phyloP scores from a whole-genome alignment of 2,888 invertebrate genomes.

The Luperina nickerlii region DNA sequence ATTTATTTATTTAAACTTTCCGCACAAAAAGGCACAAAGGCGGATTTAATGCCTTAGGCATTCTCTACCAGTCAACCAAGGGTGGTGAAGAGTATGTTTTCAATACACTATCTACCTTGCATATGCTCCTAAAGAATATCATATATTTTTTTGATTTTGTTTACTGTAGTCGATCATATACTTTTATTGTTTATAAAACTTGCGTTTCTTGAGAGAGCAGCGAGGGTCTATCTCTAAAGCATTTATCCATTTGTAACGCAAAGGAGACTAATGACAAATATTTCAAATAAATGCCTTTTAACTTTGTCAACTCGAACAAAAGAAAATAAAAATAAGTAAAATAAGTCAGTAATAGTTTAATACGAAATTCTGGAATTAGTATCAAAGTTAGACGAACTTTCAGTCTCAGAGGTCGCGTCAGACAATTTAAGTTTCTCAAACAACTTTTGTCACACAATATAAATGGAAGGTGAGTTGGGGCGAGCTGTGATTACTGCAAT shows the following conservation, averaged over 20 bases:
- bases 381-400: slow-evolving; percentile 40
- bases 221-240: not conserved
- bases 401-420: slow-evolving; percentile 33
- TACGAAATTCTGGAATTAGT: slow-evolving; percentile 42
- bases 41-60: too few relatives aligned
- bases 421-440: slow-evolving; percentile 51
- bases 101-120: too few relatives aligned
- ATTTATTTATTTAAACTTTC: too few relatives aligned
- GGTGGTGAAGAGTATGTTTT: too few relatives aligned
- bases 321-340: slow-evolving; percentile 7
- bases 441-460: slow-evolving; percentile 36
- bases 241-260: not conserved
- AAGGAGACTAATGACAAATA: not conserved
- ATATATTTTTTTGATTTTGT: too few relatives aligned
- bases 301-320: not conserved
- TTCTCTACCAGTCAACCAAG: too few relatives aligned
- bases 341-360: slow-evolving; percentile 48
- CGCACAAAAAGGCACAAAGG: too few relatives aligned
- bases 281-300: slow-evolving; percentile 19
- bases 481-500: not conserved
- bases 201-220: too few relatives aligned
- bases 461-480: slow-evolving; percentile 30
- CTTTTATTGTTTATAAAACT: too few relatives aligned
- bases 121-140: too few relatives aligned
- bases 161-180: too few relatives aligned